These are phyloP conservation scores for Myanophis thanlyinensis DNA, from an alignment of 2,113 vertebrate genomes.

Conservation along the genomic window DNA sequence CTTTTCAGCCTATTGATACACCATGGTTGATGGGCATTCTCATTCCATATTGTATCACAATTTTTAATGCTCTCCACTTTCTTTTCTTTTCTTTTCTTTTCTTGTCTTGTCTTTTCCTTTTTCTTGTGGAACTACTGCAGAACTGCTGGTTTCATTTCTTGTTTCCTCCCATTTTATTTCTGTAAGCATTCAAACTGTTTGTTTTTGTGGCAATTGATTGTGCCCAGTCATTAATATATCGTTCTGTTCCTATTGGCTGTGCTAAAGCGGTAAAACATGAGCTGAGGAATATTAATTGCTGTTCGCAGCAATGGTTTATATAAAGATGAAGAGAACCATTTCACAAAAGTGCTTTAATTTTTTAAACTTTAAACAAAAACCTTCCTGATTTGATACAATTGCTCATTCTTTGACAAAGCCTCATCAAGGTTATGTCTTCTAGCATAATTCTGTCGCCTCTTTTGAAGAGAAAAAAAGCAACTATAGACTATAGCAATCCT, in stretches of 20 bases:
- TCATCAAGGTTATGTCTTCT: conserved; percentile 5
- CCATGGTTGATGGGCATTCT: too few species aligned
- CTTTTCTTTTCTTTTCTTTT: neutral
- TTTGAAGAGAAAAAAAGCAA: conserved; percentile 27
- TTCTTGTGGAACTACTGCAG: neutral
- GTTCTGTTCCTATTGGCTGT: conserved; percentile 19
- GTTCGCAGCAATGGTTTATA: neutral
- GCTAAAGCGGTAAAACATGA: neutral
- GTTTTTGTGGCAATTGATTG: neutral
- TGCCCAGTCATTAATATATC: conserved; percentile 33
- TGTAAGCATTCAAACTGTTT: conserved; percentile 2
- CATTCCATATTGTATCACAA: neutral
- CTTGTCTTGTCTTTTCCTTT: neutral
- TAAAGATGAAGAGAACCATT: neutral
- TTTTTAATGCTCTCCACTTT: neutral
- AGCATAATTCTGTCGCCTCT: conserved; percentile 7
- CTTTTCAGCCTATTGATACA: neutral
- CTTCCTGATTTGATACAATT: conserved; percentile 21
- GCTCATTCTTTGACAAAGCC: neutral
- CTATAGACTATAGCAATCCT: conserved; percentile 32
- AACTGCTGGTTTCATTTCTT: neutral
- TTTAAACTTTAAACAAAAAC: neutral
- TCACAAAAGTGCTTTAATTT: neutral
- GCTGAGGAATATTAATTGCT: neutral
- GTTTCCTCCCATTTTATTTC: neutral